phyloP scores from a whole-genome alignment of 1,140 invertebrate species.

The Atta cephalotes region DNA sequence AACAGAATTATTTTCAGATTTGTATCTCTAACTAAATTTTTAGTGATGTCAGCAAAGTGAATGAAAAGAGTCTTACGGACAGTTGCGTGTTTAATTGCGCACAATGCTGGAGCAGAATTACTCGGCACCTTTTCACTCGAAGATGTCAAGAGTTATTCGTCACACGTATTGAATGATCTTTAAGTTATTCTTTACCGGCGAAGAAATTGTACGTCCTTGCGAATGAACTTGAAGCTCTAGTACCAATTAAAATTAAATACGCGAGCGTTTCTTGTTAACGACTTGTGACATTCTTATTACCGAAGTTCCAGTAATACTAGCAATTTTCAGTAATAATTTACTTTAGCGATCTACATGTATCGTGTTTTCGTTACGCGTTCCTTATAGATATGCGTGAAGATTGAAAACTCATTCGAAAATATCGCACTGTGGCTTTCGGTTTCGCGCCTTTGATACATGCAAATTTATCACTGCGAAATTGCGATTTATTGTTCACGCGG shows the following conservation, averaged over 20 bases:
- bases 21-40: too few relatives aligned
- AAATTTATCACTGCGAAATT: constrained; percentile 8
- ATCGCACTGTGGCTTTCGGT: neutral
- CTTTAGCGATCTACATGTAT: neutral
- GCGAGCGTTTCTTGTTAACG: constrained; percentile 64
- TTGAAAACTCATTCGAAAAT: constrained; percentile 19
- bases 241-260: constrained; percentile 74
- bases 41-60: neutral
- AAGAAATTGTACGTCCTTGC: constrained; percentile 54
- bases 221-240: constrained; percentile 40
- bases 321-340: constrained; percentile 50
- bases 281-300: constrained; percentile 61
- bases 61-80: neutral
- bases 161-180: constrained; percentile 48
- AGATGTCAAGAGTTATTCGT: constrained; percentile 48
- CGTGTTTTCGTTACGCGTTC: constrained; percentile 26
- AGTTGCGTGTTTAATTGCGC: constrained; percentile 20
- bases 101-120: constrained; percentile 10
- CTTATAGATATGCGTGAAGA: neutral
- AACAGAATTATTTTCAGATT: too few relatives aligned
- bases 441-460: constrained; percentile 16
- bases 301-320: constrained; percentile 22
- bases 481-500: constrained; percentile 9
- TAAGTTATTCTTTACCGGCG: constrained; percentile 53
- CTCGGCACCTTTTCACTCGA: neutral